Conservation (phyloP, 2,113 vertebrate genomes). For the Hepsetus odoe region DNA sequence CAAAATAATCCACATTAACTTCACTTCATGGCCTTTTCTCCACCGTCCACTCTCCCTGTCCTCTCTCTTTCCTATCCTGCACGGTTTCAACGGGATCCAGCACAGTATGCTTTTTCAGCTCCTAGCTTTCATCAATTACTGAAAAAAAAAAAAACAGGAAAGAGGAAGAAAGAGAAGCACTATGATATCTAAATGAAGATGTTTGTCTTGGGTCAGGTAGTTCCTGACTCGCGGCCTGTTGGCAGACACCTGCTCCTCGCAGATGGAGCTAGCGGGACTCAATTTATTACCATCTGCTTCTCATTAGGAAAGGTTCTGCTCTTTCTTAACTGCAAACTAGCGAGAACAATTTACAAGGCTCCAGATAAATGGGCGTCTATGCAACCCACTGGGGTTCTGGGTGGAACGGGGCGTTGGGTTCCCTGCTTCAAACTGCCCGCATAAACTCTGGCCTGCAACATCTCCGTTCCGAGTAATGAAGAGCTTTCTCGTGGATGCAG, state of each 20-base stretch:
- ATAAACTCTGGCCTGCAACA: constrained; percentile 22
- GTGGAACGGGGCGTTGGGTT: constrained; percentile 15
- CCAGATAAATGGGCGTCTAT: constrained; percentile 17
- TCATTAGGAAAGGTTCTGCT: constrained; percentile 51
- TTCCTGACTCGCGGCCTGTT: constrained; percentile 30
- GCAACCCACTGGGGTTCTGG: constrained; percentile 4
- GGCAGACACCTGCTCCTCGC: constrained; percentile 53
- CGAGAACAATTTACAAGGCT: constrained; percentile 2
- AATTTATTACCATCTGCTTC: constrained; percentile 50
- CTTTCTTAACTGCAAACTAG: constrained; percentile 42
- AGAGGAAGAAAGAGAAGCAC: not conserved
- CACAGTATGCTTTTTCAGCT: no score
- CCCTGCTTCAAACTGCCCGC: not conserved
- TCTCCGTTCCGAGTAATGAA: constrained; percentile 34
- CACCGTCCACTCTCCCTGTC: no score
- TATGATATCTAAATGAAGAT: constrained; percentile 18
- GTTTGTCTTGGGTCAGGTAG: constrained; percentile 52
- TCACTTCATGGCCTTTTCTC: no score
- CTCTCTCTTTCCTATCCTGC: no score
- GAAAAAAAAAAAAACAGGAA: not conserved
- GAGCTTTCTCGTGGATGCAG: not conserved
- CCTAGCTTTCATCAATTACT: no score
- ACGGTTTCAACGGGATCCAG: no score
- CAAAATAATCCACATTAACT: no score
- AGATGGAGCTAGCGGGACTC: constrained; percentile 46